These are phyloP conservation scores for Diplazon laetatorius DNA, from an alignment of 2,888 invertebrate species.

Conservation along the genomic window DNA sequence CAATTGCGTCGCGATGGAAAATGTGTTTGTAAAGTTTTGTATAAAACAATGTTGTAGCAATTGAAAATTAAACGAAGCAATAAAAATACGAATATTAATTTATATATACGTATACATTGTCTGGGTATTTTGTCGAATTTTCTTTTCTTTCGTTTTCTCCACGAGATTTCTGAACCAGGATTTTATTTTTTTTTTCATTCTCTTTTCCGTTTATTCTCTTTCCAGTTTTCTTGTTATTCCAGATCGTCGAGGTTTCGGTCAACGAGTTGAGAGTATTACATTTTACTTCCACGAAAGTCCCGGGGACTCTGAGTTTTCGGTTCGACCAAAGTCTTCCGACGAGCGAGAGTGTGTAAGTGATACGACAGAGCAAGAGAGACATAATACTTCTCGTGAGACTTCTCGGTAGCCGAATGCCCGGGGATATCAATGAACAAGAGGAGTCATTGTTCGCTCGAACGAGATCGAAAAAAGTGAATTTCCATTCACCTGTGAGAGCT, in stretches of 20 bases:
- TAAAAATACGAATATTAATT: slow-evolving; percentile 61
- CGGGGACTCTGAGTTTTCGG: not conserved
- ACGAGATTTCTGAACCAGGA: slow-evolving; percentile 37
- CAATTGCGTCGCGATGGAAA: slow-evolving; percentile 42
- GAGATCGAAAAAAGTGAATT: not conserved
- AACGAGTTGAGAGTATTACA: slow-evolving; percentile 29
- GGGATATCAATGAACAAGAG: slow-evolving; percentile 37
- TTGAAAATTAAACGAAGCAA: slow-evolving; percentile 65
- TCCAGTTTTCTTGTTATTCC: slow-evolving; percentile 45
- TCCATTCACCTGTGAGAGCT: slow-evolving; percentile 38
- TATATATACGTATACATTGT: slow-evolving; percentile 6
- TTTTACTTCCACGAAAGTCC: slow-evolving; percentile 35
- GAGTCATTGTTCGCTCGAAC: slow-evolving; percentile 41
- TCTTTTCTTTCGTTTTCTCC: not conserved
- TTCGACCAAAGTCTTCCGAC: not conserved
- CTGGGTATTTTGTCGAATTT: no score
- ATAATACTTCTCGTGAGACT: slow-evolving; percentile 40
- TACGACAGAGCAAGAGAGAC: slow-evolving; percentile 45
- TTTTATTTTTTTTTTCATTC: no score
- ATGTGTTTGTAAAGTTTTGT: slow-evolving; percentile 77
- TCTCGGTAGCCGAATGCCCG: slow-evolving; percentile 36
- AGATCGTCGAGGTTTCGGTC: slow-evolving; percentile 25
- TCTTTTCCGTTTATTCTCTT: slow-evolving; percentile 29
- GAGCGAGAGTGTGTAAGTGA: slow-evolving; percentile 51
- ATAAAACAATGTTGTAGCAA: slow-evolving; percentile 69